Base-by-base conservation (phyloP, 2,113 vertebrate genomes). In the Chamaetylas fuelleborni region DNA sequence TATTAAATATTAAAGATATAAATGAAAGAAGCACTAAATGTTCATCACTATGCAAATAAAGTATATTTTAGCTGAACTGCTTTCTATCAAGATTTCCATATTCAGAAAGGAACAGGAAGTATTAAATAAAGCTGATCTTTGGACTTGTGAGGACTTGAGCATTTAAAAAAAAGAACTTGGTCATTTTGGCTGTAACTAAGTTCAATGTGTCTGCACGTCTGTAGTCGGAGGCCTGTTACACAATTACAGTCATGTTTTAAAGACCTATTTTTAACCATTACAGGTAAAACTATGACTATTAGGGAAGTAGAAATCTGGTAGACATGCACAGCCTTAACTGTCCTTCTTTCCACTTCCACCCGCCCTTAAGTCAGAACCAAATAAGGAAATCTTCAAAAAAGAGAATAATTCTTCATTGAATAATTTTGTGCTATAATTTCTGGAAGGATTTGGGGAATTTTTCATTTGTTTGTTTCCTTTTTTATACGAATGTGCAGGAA, bases 361-460 rank as follows among this genome's bases (percentile, higher is more conserved):
- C 14, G 29, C 2, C 1, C 12, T 36, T 2, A 28, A 9, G 16
- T 45, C 5, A 16, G 11, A 82, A 66, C 0, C 14, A 71, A 74
- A 60, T 8, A 26, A 66, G 6, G 2, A 74, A 67, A 70, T 56
- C 4, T 28, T 65, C 0, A 57, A 71, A 84, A 58, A 50, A 70
- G 28, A 34, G 2, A 65, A 3, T 38, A 60, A 38, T 13, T 17
- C 11, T 67, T 34, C 7, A 33, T 0, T 29, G 6, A 80, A 33
- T 56, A 57, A 43, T 7, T 69, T 36, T 54, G 25, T 66, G 23
- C 3, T 73, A 8, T 42, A 31, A 66, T 25, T 74, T 58, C 34
- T 54, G 5, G 8, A 60, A n/a, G 3, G 2, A 25, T 43, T n/a
- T 48, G 22, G 1, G 5, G 6, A 31, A 33, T n/a, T 70, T 56